Percentiles rank a stretch among this genome's conserved stretches.
These are phyloP conservation scores for Diloba caeruleocephala DNA, from an alignment of 2,888 invertebrate species.

Conservation along the genomic window DNA sequence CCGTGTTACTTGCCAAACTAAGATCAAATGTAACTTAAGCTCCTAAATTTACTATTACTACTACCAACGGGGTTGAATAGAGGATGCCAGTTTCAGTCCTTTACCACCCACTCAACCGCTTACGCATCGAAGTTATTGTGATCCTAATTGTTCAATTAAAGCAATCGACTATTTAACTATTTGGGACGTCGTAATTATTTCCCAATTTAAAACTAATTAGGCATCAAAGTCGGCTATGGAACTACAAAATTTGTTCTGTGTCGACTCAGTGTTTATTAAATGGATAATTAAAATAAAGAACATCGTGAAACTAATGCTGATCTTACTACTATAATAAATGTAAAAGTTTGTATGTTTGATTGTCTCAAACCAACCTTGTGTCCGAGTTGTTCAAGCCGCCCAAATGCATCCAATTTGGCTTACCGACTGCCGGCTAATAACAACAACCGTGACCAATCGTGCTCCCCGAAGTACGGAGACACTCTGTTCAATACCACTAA, in stretches of 20 bases:
- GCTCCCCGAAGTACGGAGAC: too few species aligned
- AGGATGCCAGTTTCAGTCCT: constrained; percentile 12
- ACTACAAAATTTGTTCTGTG: constrained; percentile 41
- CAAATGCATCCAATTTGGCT: too few species aligned
- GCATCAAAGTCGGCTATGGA: constrained; percentile 40
- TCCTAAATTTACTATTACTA: constrained; percentile 31
- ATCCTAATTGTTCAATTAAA: constrained; percentile 53
- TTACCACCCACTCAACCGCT: constrained; percentile 12
- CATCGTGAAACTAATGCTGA: too few species aligned
- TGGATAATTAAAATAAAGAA: too few species aligned
- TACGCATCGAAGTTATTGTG: constrained; percentile 33
- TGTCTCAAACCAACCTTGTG: too few species aligned
- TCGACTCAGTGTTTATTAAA: too few species aligned
- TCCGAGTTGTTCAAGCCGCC: too few species aligned
- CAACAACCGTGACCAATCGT: too few species aligned
- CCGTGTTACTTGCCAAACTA: constrained; percentile 45
- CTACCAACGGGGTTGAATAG: constrained; percentile 32
- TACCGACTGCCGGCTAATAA: too few species aligned
- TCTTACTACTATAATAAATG: too few species aligned
- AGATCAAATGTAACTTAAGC: constrained; percentile 41
- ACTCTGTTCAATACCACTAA: too few species aligned
- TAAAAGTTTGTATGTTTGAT: too few species aligned
- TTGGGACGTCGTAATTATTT: constrained; percentile 51
- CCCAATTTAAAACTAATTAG: constrained; percentile 48
- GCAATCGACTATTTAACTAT: constrained; percentile 51